Percentiles rank a stretch among this genome's conserved stretches.
Evolutionary conservation across 2,797 vertebrate species (phyloP).

Genomic region (Petrocephalus schoutedeni): DNA sequence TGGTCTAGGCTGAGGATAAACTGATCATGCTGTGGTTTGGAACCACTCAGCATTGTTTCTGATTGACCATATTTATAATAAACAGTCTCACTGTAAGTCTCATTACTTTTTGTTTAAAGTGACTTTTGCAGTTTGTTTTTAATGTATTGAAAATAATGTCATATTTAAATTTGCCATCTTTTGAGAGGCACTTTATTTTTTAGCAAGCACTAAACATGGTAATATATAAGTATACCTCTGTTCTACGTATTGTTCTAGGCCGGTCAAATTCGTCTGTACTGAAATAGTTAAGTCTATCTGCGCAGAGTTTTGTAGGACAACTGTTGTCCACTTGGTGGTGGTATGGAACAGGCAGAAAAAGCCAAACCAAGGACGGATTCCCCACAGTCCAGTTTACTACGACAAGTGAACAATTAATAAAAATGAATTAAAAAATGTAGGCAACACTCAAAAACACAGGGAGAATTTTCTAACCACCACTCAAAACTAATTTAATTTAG

Average conservation of each 20-base stretch:
- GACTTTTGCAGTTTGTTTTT: not conserved
- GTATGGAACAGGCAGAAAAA: not conserved
- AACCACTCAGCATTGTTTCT: not conserved
- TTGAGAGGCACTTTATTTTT: not conserved
- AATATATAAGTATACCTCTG: not conserved
- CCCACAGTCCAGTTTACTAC: not conserved
- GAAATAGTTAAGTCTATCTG: not conserved
- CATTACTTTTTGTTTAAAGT: not conserved
- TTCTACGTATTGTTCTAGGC: not conserved
- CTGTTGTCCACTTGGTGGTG: conserved; percentile 3
- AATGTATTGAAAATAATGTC: not conserved
- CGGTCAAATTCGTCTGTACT: not conserved
- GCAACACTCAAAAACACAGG: not conserved
- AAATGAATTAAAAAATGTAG: not conserved
- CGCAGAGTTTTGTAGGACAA: not conserved
- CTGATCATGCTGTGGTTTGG: not conserved
- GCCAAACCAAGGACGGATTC: not conserved
- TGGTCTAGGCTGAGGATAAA: not conserved
- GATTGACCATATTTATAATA: not conserved
- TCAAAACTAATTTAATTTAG: not conserved
- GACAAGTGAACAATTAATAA: not conserved
- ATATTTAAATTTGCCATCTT: not conserved
- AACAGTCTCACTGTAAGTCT: not conserved
- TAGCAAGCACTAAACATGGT: not conserved
- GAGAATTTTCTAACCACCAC: no score